Evolutionary conservation across 2,888 invertebrate species (phyloP), one percentile per base, ranked within the genome.

Genomic region (Chalcosyrphus nemorum): DNA sequence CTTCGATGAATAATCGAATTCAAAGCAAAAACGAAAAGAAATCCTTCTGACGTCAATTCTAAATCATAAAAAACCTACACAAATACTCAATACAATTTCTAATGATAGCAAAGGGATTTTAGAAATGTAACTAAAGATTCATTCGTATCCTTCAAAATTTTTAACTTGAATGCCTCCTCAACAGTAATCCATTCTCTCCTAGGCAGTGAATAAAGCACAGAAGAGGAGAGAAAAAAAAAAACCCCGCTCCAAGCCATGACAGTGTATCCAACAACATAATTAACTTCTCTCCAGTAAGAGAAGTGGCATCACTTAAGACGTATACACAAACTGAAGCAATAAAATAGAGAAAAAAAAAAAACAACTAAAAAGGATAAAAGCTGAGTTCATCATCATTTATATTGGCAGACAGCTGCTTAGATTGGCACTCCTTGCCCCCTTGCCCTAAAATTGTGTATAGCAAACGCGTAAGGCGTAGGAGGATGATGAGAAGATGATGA

Each of bases 361-460:
- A 65, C 54, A 52, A 63, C 72, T 68, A 52, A 72, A 72, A 68
- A 68, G 50, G 78, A 82, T 77, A 63, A 77, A 68, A 78, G 78
- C 80, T 68, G 59, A 61, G 68, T 68, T 74, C 74, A 68, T 68
- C 80, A 81, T 81, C 78, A 74, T 78, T 82, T 78, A 78, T 78
- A 82, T 78, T 68, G 78, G 66, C 78, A 74, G 72, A 78, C 82
- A 78, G 56, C 72, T 78, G 47, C 72, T 68, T 61, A 68, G 71
- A 82, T 82, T 71, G 72, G 54, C 66, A 56, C 54, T 72, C 45
- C 41, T 52, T 52, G n/a, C 52, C 32, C 13, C 47, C 4, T 70
- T 43, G 3, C 11, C 15, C 35, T 2, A 5, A 17, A 7, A 1
- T 47, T 54, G 27, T 50, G 17, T 38, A 32, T 38, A 47, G 29